phyloP scores from a whole-genome alignment of 2,113 vertebrate species.

The Spermophilus dauricus region DNA sequence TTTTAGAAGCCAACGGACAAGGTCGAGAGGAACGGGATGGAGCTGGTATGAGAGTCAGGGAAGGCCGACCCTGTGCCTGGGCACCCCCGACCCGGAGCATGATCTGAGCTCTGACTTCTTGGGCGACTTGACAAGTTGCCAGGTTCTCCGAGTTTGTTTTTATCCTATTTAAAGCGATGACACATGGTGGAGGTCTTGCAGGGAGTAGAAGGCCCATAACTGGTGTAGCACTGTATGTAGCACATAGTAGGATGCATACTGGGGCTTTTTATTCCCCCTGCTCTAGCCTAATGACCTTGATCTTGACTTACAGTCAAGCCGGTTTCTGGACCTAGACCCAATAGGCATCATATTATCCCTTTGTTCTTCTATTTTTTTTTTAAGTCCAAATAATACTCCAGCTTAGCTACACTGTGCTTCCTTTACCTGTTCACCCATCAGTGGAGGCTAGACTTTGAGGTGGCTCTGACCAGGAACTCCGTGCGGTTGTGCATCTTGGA shows the following conservation, averaged over 20 bases:
- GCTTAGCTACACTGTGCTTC: neutral
- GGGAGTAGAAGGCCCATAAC: neutral
- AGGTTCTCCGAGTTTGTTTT: neutral
- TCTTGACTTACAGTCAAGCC: neutral
- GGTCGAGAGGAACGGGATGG: neutral
- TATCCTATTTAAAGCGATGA: neutral
- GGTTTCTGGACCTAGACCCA: neutral
- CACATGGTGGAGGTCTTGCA: neutral
- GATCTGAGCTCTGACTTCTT: neutral
- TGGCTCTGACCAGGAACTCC: neutral
- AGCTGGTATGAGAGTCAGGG: neutral
- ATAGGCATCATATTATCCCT: neutral
- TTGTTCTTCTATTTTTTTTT: neutral
- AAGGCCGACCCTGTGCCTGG: too few relatives aligned
- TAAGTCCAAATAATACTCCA: neutral
- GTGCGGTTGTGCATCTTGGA: neutral
- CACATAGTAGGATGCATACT: neutral
- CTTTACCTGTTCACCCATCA: neutral
- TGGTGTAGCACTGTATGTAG: accelerated
- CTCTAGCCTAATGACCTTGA: neutral
- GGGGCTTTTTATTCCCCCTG: neutral
- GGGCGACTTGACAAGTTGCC: neutral
- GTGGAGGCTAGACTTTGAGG: neutral
- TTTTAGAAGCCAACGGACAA: neutral
- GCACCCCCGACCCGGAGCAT: neutral